phyloP scores from a whole-genome alignment of 2,888 invertebrate species.

The Harmothoe impar region DNA sequence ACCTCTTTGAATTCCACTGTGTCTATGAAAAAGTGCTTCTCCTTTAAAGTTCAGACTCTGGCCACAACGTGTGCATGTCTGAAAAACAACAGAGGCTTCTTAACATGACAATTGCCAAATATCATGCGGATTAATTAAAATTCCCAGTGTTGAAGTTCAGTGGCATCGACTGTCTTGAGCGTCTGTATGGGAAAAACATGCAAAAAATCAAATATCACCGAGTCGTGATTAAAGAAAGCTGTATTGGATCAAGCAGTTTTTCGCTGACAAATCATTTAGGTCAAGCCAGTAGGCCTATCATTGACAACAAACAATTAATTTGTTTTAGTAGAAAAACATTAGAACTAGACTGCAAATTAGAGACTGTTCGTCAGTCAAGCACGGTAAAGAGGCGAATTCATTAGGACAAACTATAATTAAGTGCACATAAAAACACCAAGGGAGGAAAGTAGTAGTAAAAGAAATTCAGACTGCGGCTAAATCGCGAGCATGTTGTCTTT shows the following conservation, averaged over 20 bases:
- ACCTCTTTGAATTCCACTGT: slow-evolving; percentile 25
- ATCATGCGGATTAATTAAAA: slow-evolving; percentile 11
- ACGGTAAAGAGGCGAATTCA: no score
- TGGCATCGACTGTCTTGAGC: neutral
- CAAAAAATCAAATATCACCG: neutral
- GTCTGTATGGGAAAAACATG: slow-evolving; percentile 17
- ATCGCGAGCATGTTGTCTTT: no score
- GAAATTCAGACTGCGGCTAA: no score
- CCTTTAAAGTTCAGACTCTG: slow-evolving; percentile 15
- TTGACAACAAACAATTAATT: no score
- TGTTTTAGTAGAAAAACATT: no score
- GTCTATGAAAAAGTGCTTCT: neutral
- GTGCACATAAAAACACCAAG: no score
- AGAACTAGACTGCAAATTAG: no score
- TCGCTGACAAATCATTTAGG: neutral
- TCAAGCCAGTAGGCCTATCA: no score
- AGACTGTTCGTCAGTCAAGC: no score
- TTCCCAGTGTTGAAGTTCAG: slow-evolving; percentile 17
- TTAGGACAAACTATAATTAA: no score
- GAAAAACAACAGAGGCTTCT: neutral
- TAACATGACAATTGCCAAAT: slow-evolving; percentile 10
- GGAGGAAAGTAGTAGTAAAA: no score
- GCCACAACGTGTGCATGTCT: neutral
- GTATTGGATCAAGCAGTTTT: neutral
- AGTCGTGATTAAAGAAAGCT: neutral